Conservation (phyloP, 1,140 invertebrate genomes). For the Vollenhovia emeryi region DNA sequence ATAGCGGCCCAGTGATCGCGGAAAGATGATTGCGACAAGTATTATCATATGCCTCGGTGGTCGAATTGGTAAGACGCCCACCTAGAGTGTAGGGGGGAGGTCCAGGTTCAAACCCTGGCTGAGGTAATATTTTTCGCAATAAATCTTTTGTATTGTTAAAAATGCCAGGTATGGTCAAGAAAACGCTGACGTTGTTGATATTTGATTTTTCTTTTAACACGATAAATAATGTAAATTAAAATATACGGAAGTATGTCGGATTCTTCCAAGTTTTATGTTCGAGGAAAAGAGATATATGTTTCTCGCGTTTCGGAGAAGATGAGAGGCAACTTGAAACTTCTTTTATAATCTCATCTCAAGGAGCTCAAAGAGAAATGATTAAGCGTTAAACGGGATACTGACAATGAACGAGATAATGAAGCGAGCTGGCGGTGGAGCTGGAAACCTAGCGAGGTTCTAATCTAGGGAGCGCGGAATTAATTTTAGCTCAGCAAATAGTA, state of each 20-base stretch:
- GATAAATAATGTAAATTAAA: not conserved
- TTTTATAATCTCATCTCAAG: not conserved
- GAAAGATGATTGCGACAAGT: too few relatives aligned
- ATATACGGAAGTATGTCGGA: not conserved
- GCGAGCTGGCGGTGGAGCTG: not conserved
- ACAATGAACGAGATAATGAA: constrained; percentile 13
- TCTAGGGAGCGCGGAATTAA: constrained; percentile 80
- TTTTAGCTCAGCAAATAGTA: constrained; percentile 78
- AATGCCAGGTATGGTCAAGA: too few relatives aligned
- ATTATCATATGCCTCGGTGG: too few relatives aligned
- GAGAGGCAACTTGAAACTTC: not conserved
- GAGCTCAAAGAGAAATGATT: constrained; percentile 4
- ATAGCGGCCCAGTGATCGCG: too few relatives aligned
- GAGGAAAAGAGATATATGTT: not conserved
- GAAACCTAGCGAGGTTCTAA: constrained; percentile 70
- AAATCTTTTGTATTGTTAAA: too few relatives aligned
- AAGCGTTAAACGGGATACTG: not conserved
- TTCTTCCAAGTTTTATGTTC: not conserved
- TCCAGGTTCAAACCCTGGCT: too few relatives aligned
- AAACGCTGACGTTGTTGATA: too few relatives aligned
- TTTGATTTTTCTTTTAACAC: not conserved
- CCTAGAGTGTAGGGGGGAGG: too few relatives aligned
- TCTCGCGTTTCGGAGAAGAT: not conserved
- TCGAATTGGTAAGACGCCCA: too few relatives aligned
- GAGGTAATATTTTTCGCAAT: too few relatives aligned